Percentiles rank a stretch among this genome's conserved stretches.
Conservation (phyloP, 2,113 vertebrate species). For the Calypte anna region DNA sequence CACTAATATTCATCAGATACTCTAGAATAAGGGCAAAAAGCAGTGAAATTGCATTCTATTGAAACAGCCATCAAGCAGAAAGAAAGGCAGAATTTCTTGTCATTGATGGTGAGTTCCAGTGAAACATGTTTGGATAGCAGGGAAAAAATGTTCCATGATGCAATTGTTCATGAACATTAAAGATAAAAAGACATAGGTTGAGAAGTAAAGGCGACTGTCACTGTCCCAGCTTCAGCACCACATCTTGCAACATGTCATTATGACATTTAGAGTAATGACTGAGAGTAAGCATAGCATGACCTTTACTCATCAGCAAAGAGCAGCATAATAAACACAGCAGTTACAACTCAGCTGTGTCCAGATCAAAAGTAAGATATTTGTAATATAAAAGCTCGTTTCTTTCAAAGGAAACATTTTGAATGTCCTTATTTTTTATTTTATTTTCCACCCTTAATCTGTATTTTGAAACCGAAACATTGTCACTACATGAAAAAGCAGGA, state of each 20-base stretch:
- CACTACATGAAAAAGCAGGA: neutral
- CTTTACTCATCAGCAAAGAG: conserved; percentile 2
- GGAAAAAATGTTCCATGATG: neutral
- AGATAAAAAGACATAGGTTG: neutral
- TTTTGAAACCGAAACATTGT: neutral
- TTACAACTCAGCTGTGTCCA: neutral
- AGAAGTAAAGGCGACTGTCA: neutral
- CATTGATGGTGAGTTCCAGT: neutral
- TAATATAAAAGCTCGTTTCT: neutral
- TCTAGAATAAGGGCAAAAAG: neutral
- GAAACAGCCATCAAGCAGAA: neutral
- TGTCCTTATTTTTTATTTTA: neutral
- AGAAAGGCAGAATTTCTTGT: conserved; percentile 4
- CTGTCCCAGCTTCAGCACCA: neutral
- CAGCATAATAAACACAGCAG: neutral
- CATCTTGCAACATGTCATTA: neutral
- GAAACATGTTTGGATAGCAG: conserved; percentile 8
- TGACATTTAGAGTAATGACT: conserved; percentile 28
- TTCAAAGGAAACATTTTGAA: neutral
- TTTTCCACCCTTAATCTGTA: conserved; percentile 1
- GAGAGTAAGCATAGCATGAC: neutral
- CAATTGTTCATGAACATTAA: neutral
- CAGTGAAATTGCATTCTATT: conserved; percentile 39
- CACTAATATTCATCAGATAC: conserved; percentile 15
- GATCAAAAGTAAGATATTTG: neutral